Conservation (phyloP, 2,113 vertebrate species). For the Chionodraco myersi region DNA sequence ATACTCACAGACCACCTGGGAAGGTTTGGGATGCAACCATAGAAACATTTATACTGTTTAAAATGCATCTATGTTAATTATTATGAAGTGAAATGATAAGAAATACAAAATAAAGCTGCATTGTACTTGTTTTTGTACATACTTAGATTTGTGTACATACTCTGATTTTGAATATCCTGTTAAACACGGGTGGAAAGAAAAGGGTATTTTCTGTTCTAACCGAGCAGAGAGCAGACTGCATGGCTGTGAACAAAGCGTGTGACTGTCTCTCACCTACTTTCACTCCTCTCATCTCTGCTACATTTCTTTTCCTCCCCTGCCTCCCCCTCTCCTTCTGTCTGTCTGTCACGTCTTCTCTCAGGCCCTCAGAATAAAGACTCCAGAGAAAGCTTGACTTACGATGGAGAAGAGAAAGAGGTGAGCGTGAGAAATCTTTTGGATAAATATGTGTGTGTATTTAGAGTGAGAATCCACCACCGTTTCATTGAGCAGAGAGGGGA, state of each 20-base stretch:
- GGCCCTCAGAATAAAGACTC: constrained; percentile 91
- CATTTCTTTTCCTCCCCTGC: constrained; percentile 20
- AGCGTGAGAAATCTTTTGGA: constrained; percentile 51
- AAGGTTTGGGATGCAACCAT: background rate
- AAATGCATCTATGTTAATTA: background rate
- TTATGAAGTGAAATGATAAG: background rate
- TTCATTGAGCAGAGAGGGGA: background rate
- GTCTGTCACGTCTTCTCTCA: constrained; percentile 66
- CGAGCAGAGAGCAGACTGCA: constrained; percentile 27
- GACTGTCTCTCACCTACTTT: constrained; percentile 77
- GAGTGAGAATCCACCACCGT: background rate
- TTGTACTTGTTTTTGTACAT: background rate
- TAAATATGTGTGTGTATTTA: constrained; percentile 23
- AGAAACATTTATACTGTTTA: background rate
- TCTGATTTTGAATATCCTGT: background rate
- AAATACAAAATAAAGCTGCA: background rate
- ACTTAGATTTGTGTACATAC: too few species aligned
- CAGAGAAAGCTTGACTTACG: constrained; percentile 92
- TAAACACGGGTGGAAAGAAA: constrained; percentile 6
- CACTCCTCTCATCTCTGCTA: constrained; percentile 34
- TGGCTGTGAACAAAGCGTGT: constrained; percentile 70
- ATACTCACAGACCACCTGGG: background rate
- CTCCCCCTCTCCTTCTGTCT: constrained; percentile 68
- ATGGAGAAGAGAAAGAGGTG: constrained; percentile 97
- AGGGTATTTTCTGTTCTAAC: constrained; percentile 24